These are phyloP conservation scores for Mechanitis mazaeus DNA, from an alignment of 2,888 invertebrate genomes.

Conservation along the genomic window DNA sequence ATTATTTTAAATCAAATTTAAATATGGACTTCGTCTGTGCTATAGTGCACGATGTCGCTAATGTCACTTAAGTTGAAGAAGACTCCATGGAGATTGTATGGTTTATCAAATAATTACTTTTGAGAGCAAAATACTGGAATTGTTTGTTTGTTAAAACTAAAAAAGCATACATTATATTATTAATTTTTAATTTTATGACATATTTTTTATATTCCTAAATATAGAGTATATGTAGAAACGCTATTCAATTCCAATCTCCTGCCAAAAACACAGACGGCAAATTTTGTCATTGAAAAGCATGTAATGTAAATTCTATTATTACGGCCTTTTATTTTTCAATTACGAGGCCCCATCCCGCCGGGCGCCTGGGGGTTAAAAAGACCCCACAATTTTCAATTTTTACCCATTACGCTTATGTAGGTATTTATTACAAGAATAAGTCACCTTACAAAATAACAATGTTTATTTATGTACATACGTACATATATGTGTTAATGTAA, in stretches of 20 bases:
- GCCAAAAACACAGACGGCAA: conserved; percentile 69
- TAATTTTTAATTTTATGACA: not conserved
- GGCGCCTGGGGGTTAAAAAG: conserved; percentile 64
- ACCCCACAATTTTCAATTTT: conserved; percentile 41
- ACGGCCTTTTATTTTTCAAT: conserved; percentile 77
- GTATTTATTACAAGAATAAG: not conserved
- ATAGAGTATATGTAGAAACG: not conserved
- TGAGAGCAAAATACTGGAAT: too few relatives aligned
- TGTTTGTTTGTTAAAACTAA: too few relatives aligned
- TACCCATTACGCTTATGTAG: conserved; percentile 11
- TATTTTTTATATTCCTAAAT: not conserved
- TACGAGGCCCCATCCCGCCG: conserved; percentile 59
- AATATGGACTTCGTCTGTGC: too few relatives aligned
- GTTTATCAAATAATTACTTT: too few relatives aligned
- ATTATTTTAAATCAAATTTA: too few relatives aligned
- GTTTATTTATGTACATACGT: too few relatives aligned
- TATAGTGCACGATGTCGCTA: too few relatives aligned
- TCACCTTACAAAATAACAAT: not conserved
- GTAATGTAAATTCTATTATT: conserved; percentile 76
- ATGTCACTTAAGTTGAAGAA: too few relatives aligned
- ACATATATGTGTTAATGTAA: too few relatives aligned
- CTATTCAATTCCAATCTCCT: conserved; percentile 59
- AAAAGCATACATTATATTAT: too few relatives aligned
- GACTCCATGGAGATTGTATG: too few relatives aligned
- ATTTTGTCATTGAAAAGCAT: conserved; percentile 72